phyloP scores from a whole-genome alignment of 2,888 invertebrate genomes.

The Merodon equestris region DNA sequence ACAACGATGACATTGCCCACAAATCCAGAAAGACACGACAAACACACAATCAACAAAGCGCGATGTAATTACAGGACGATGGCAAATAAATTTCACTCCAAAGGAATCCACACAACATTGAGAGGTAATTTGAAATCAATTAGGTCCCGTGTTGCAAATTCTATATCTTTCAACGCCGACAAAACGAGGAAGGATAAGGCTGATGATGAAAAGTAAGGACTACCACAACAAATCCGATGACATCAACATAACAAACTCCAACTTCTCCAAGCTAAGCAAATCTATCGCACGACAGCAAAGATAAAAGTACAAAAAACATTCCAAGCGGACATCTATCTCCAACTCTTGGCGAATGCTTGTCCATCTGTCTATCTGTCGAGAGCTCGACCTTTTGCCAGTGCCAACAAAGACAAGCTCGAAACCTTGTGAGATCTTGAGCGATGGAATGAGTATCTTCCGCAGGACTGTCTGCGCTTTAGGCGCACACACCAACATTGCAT shows the following conservation, averaged over 20 bases:
- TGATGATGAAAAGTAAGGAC: neutral
- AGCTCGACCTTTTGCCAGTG: slow-evolving; percentile 64
- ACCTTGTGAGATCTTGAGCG: slow-evolving; percentile 62
- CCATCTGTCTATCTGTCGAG: slow-evolving; percentile 68
- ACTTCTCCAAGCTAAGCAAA: slow-evolving; percentile 18
- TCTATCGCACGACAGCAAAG: slow-evolving; percentile 11
- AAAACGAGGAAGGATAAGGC: neutral
- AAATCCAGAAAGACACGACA: slow-evolving; percentile 39
- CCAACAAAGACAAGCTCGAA: slow-evolving; percentile 37
- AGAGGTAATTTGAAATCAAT: slow-evolving; percentile 67
- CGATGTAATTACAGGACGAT: slow-evolving; percentile 64
- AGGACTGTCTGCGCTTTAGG: slow-evolving; percentile 14
- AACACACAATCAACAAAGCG: slow-evolving; percentile 61
- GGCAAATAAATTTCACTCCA: slow-evolving; percentile 64
- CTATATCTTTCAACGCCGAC: slow-evolving; percentile 8
- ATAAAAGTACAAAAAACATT: neutral
- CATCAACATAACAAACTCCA: slow-evolving; percentile 3
- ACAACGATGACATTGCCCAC: slow-evolving; percentile 48
- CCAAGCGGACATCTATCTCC: slow-evolving; percentile 45
- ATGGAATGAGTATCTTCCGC: slow-evolving; percentile 52
- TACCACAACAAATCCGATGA: slow-evolving; percentile 1
- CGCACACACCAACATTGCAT: slow-evolving; percentile 33
- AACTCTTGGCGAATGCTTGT: slow-evolving; percentile 42
- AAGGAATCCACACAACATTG: slow-evolving; percentile 59
- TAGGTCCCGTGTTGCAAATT: slow-evolving; percentile 62